Evolutionary conservation across 2,888 invertebrate genomes (phyloP).

Genomic region (Galerucella pusilla): DNA sequence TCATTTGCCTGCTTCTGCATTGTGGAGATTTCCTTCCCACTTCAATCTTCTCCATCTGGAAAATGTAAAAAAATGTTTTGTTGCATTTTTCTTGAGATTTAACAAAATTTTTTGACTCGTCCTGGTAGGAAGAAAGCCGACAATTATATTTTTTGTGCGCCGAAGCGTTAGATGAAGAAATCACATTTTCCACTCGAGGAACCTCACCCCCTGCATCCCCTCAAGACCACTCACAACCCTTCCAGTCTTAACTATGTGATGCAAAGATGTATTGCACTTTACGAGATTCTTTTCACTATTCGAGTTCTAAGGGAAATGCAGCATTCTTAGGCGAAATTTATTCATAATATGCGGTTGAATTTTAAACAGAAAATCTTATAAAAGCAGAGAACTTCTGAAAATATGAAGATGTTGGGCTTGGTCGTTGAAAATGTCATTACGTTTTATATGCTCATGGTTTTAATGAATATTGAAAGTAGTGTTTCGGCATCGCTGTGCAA

Average conservation of each 20-base stretch:
- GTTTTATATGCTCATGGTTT: conserved; percentile 26
- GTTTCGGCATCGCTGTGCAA: not conserved
- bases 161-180: conserved; percentile 63
- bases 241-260: conserved; percentile 63
- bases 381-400: conserved; percentile 35
- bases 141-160: conserved; percentile 51
- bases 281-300: conserved; percentile 46
- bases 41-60: no score
- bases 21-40: no score
- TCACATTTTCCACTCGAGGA: conserved; percentile 66
- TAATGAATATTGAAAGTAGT: conserved; percentile 27
- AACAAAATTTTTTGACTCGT: not conserved
- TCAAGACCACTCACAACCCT: conserved; percentile 65
- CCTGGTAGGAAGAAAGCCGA: conserved; percentile 8
- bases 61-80: no score
- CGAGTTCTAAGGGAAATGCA: conserved; percentile 43
- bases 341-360: conserved; percentile 49
- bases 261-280: conserved; percentile 59
- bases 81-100: not conserved
- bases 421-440: conserved; percentile 35
- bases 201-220: conserved; percentile 52
- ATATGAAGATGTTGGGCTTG: conserved; percentile 26
- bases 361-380: conserved; percentile 48
- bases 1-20: no score
- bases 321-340: conserved; percentile 50